These are phyloP conservation scores for Ariolimax columbianus DNA, from an alignment of 2,888 invertebrate species.

Conservation along the genomic window DNA sequence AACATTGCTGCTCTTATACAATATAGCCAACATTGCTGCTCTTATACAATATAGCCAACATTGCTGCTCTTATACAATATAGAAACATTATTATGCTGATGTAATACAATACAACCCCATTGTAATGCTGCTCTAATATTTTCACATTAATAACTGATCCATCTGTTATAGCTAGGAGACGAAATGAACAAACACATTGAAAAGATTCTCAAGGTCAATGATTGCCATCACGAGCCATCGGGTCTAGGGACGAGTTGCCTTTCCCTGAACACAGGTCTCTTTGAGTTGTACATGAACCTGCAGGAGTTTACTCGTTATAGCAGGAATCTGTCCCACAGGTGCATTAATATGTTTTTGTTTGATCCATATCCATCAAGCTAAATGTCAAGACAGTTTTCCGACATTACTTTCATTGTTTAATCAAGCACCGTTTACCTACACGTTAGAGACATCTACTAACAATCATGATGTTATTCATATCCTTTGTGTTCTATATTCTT, in stretches of 20 bases:
- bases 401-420: too few species aligned
- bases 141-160: background rate
- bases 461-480: too few species aligned
- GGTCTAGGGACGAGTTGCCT: constrained; percentile 51
- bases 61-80: too few species aligned
- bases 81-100: too few species aligned
- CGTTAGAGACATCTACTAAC: too few species aligned
- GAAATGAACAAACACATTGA: constrained; percentile 73
- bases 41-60: too few species aligned
- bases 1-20: too few species aligned
- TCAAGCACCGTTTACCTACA: too few species aligned
- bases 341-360: too few species aligned
- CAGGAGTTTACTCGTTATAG: constrained; percentile 86
- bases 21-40: too few species aligned
- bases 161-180: constrained; percentile 72
- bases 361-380: too few species aligned
- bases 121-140: background rate
- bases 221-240: constrained; percentile 54
- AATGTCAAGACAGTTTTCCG: too few species aligned
- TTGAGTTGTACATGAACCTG: constrained; percentile 93
- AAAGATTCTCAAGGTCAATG: constrained; percentile 57
- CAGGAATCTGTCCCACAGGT: constrained; percentile 64
- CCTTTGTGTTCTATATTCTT: background rate
- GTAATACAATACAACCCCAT: background rate
- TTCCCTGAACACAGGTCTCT: constrained; percentile 85